A percentile compares a stretch with the other conserved stretches of the same genome.
Evolutionary conservation across 2,797 vertebrate species (phyloP).

Genomic region (Centroberyx gerrardi): DNA sequence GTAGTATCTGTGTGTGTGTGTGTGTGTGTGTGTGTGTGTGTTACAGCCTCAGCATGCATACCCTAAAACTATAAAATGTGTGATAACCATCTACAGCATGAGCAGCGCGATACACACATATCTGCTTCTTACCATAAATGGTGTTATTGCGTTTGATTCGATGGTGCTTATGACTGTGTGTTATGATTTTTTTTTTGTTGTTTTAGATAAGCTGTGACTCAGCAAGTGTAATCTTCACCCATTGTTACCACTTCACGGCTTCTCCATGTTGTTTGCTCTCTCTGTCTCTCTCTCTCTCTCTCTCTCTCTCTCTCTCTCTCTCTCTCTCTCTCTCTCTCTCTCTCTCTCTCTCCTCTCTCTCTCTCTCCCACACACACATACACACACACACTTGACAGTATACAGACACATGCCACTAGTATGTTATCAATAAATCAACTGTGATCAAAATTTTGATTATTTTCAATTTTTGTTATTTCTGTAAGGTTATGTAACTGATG

Average conservation of each 20-base stretch:
- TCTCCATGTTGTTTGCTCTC: too few species aligned
- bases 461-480: too few species aligned
- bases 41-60: conserved; percentile 40
- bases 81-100: conserved; percentile 51
- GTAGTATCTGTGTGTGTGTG: conserved; percentile 1
- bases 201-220: conserved; percentile 36
- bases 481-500: too few species aligned
- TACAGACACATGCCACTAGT: too few species aligned
- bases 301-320: too few species aligned
- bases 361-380: too few species aligned
- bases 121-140: conserved; percentile 41
- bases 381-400: not conserved
- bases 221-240: conserved; percentile 31
- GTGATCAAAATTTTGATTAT: too few species aligned
- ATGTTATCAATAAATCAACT: too few species aligned
- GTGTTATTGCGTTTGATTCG: conserved; percentile 30
- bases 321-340: too few species aligned
- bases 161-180: not conserved
- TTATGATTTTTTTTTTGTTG: conserved; percentile 10
- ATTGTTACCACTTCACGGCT: not conserved
- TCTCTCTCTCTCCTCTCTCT: too few species aligned
- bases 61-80: conserved; percentile 50
- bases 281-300: too few species aligned
- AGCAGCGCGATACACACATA: conserved; percentile 37
- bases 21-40: conserved; percentile 11